Evolutionary conservation across 2,888 invertebrate genomes (phyloP).

Genomic region (Diplolepis rosae): DNA sequence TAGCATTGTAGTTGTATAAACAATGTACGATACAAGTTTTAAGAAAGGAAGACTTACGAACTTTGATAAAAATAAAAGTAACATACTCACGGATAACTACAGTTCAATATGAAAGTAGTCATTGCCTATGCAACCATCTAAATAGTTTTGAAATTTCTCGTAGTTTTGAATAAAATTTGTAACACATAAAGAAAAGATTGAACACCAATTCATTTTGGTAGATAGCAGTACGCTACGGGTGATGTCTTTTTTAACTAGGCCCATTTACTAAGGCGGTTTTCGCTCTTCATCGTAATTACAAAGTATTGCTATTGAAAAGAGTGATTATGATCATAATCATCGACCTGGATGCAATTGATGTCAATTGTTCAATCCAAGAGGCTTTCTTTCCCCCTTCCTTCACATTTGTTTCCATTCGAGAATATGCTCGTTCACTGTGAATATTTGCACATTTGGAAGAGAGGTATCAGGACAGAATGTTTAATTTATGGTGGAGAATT

Average conservation of each 20-base stretch:
- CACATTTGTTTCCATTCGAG: constrained; percentile 34
- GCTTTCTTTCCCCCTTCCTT: constrained; percentile 23
- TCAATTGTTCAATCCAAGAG: neutral
- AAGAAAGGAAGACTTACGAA: constrained; percentile 18
- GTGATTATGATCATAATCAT: neutral
- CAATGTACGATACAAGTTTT: constrained; percentile 56
- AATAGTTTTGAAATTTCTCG: neutral
- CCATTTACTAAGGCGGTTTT: neutral
- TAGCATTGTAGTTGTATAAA: constrained; percentile 50
- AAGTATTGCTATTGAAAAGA: neutral
- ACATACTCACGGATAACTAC: neutral
- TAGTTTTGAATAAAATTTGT: constrained; percentile 2
- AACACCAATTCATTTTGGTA: constrained; percentile 1
- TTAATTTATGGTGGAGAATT: too few species aligned
- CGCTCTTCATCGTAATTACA: neutral
- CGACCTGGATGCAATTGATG: constrained; percentile 1
- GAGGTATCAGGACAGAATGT: too few species aligned
- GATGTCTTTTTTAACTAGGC: neutral
- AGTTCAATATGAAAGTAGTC: constrained; percentile 3
- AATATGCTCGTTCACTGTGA: constrained; percentile 57
- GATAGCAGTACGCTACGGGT: neutral
- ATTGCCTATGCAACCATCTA: neutral
- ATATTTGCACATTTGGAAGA: constrained; percentile 51
- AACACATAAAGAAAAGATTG: neutral
- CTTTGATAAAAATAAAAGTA: constrained; percentile 2